A percentile compares a stretch with the other conserved stretches of the same genome.
These are phyloP conservation scores for Pachyrhynchus sulphureomaculatus DNA, from an alignment of 1,140 invertebrate species.

Conservation along the genomic window DNA sequence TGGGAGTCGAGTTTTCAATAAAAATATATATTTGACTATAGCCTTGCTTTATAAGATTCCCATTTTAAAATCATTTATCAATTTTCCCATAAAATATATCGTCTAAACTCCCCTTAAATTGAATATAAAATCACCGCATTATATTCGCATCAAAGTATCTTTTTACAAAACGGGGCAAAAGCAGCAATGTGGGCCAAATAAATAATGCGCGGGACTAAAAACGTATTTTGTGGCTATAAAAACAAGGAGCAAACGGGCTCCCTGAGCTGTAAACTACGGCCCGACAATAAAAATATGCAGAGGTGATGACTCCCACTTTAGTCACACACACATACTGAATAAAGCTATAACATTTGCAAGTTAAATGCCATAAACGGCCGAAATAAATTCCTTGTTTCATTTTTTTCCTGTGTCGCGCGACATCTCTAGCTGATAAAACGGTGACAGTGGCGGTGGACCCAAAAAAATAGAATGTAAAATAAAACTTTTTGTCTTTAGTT, in stretches of 20 bases:
- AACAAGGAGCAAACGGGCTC: slow-evolving; percentile 39
- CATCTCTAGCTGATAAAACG: slow-evolving; percentile 6
- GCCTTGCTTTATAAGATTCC: neutral
- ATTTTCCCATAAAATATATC: slow-evolving; percentile 28
- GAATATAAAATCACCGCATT: slow-evolving; percentile 32
- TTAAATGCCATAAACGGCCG: slow-evolving; percentile 51
- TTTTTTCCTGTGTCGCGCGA: slow-evolving; percentile 32
- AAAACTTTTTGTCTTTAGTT: too few species aligned
- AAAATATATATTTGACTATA: too few species aligned
- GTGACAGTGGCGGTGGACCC: slow-evolving; percentile 1
- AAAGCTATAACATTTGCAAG: slow-evolving; percentile 54
- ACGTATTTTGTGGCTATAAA: slow-evolving; percentile 30
- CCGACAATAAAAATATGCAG: slow-evolving; percentile 51
- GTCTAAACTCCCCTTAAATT: slow-evolving; percentile 27
- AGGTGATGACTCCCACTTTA: slow-evolving; percentile 52
- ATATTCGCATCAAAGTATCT: slow-evolving; percentile 32
- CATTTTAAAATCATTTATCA: slow-evolving; percentile 30
- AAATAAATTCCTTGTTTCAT: slow-evolving; percentile 52
- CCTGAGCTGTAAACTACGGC: slow-evolving; percentile 40
- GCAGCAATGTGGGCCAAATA: slow-evolving; percentile 29
- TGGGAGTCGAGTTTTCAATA: too few species aligned
- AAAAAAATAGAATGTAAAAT: neutral
- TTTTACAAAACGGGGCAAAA: slow-evolving; percentile 8
- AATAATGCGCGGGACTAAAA: slow-evolving; percentile 27
- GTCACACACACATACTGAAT: slow-evolving; percentile 44